Percentiles rank a stretch among this genome's conserved stretches.
Conservation (phyloP, 1,140 invertebrate species). For the Neodiprion fabricii region DNA sequence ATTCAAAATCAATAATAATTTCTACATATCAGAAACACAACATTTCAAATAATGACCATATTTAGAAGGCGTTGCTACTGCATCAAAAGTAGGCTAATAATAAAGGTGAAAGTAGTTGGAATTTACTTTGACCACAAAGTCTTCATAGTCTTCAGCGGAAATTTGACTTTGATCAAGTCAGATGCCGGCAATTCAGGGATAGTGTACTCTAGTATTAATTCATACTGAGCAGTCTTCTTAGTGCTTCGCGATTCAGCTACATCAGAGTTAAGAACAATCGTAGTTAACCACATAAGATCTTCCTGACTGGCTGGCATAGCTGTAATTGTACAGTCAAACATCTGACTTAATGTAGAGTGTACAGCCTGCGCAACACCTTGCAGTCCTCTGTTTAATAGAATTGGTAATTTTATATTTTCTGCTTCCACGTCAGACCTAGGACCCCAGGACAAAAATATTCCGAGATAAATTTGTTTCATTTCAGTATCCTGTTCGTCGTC, state of each 20-base stretch:
- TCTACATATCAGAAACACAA: no score
- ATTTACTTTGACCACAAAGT: slow-evolving; percentile 44
- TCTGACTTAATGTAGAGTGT: slow-evolving; percentile 37
- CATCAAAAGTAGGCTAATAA: background rate
- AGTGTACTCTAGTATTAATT: slow-evolving; percentile 37
- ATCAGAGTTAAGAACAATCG: slow-evolving; percentile 37
- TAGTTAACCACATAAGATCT: slow-evolving; percentile 48
- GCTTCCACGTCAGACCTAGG: slow-evolving; percentile 14
- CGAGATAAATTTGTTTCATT: slow-evolving; percentile 41
- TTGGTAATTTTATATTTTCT: slow-evolving; percentile 36
- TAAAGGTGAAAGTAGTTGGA: background rate
- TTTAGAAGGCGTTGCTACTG: background rate
- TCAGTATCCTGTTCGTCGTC: slow-evolving; percentile 18
- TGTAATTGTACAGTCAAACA: slow-evolving; percentile 50
- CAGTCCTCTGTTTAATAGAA: slow-evolving; percentile 49
- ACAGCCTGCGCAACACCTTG: slow-evolving; percentile 39
- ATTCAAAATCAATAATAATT: background rate
- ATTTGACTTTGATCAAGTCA: slow-evolving; percentile 41
- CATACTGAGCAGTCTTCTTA: slow-evolving; percentile 20
- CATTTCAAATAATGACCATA: background rate
- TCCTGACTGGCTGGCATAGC: slow-evolving; percentile 35
- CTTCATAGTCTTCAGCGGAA: slow-evolving; percentile 28
- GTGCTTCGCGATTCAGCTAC: slow-evolving; percentile 23
- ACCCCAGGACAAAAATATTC: slow-evolving; percentile 47
- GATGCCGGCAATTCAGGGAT: slow-evolving; percentile 38